These are phyloP conservation scores for Parambassis ranga DNA, from an alignment of 2,797 vertebrate species.

Conservation along the genomic window DNA sequence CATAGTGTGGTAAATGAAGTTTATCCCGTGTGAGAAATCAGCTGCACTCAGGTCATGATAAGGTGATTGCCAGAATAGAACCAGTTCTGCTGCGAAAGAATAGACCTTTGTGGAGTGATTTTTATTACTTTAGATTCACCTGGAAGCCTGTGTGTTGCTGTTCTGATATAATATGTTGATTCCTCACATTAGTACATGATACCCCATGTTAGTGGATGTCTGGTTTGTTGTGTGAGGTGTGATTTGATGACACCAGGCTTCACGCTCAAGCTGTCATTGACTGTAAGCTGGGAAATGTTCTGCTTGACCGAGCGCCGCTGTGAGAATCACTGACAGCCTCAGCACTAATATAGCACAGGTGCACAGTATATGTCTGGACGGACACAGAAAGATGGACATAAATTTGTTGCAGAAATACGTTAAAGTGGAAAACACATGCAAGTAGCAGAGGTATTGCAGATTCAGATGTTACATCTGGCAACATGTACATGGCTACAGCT, in stretches of 20 bases:
- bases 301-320: neutral
- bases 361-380: neutral
- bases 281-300: neutral
- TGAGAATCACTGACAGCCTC: conserved; percentile 7
- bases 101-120: too few relatives aligned
- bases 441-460: neutral
- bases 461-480: conserved; percentile 7
- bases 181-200: fast-evolving
- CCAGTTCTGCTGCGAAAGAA: neutral
- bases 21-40: neutral
- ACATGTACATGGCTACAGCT: too few relatives aligned
- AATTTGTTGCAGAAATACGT: conserved; percentile 18
- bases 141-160: too few relatives aligned
- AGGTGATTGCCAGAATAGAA: neutral
- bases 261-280: neutral
- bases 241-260: neutral
- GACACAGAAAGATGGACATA: conserved; percentile 7
- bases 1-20: conserved; percentile 5
- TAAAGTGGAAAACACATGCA: conserved; percentile 15
- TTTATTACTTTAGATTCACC: neutral
- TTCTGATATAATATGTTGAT: neutral
- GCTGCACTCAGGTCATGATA: neutral
- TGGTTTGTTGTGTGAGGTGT: neutral
- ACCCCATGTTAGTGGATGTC: neutral
- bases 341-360: conserved; percentile 8